A percentile compares a stretch with the other conserved stretches of the same genome.
Evolutionary conservation across 2,797 vertebrate genomes (phyloP).

Genomic region (Melanotaenia trifasciata): DNA sequence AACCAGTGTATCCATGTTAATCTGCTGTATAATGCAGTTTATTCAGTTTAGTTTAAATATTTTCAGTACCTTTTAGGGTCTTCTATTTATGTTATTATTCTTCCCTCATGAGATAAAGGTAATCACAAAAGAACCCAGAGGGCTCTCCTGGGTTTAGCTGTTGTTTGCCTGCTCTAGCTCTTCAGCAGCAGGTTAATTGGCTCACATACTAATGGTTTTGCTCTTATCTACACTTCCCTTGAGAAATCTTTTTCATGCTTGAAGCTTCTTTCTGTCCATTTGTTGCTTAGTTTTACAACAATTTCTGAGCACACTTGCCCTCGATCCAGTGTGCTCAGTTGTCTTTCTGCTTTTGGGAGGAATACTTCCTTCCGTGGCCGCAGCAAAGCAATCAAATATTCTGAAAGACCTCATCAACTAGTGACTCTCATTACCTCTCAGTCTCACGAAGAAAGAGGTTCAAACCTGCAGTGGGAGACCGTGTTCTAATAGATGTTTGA

Average conservation of each 20-base stretch:
- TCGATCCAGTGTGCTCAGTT: conserved; percentile 13
- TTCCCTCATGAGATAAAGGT: conserved; percentile 50
- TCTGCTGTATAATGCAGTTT: conserved; percentile 19
- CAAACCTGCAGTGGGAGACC: conserved; percentile 11
- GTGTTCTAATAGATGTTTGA: background rate
- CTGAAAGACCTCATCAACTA: conserved; percentile 13
- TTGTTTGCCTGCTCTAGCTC: conserved; percentile 48
- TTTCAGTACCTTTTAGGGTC: conserved; percentile 16
- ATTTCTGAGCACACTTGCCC: conserved; percentile 7
- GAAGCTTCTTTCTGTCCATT: conserved; percentile 53
- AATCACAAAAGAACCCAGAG: conserved; percentile 36
- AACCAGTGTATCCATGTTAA: conserved; percentile 4
- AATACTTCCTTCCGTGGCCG: conserved; percentile 51
- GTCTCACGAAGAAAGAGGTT: conserved; percentile 26
- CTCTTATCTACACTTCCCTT: conserved; percentile 42
- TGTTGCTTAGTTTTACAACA: conserved; percentile 26
- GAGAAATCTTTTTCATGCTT: conserved; percentile 38
- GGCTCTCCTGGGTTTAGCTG: conserved; percentile 26
- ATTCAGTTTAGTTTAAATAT: conserved; percentile 28
- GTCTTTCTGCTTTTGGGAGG: conserved; percentile 38
- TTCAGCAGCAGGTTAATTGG: conserved; percentile 65
- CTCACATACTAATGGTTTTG: conserved; percentile 63
- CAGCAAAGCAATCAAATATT: conserved; percentile 24
- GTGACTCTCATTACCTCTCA: conserved; percentile 20
- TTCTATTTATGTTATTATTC: conserved; percentile 21